phyloP scores from a whole-genome alignment of 2,797 vertebrate genomes.

The Rhinichthys osculus region DNA sequence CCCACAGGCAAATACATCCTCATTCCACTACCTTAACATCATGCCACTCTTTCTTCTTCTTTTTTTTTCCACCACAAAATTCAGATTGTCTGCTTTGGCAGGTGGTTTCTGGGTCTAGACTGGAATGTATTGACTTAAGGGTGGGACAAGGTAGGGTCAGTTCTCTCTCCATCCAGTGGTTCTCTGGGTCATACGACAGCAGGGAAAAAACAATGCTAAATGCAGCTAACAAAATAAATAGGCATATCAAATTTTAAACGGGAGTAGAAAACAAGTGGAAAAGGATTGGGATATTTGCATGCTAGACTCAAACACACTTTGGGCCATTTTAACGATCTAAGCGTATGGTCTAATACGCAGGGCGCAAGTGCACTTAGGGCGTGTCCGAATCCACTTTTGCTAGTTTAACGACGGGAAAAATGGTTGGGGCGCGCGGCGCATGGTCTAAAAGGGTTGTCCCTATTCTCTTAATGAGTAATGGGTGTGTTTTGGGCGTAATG shows the following conservation, averaged over 20 bases:
- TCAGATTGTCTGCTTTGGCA: constrained; percentile 79
- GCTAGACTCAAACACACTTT: neutral
- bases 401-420: too few relatives aligned
- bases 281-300: neutral
- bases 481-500: too few relatives aligned
- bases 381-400: too few relatives aligned
- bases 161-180: constrained; percentile 35
- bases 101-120: constrained; percentile 66
- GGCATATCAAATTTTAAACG: neutral
- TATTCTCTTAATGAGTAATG: too few relatives aligned
- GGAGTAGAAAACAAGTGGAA: neutral
- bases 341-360: too few relatives aligned
- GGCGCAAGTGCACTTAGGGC: too few relatives aligned
- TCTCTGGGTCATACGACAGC: neutral
- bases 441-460: too few relatives aligned
- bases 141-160: constrained; percentile 55
- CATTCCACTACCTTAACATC: constrained; percentile 57
- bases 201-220: neutral
- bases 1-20: constrained; percentile 72
- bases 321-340: too few relatives aligned
- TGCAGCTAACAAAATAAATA: neutral
- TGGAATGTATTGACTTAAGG: constrained; percentile 77
- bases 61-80: constrained; percentile 71
- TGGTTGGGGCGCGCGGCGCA: rapidly evolving
- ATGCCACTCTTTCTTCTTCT: constrained; percentile 54